Base-by-base conservation (phyloP, 2,797 vertebrate genomes). In the Anguilla anguilla region DNA sequence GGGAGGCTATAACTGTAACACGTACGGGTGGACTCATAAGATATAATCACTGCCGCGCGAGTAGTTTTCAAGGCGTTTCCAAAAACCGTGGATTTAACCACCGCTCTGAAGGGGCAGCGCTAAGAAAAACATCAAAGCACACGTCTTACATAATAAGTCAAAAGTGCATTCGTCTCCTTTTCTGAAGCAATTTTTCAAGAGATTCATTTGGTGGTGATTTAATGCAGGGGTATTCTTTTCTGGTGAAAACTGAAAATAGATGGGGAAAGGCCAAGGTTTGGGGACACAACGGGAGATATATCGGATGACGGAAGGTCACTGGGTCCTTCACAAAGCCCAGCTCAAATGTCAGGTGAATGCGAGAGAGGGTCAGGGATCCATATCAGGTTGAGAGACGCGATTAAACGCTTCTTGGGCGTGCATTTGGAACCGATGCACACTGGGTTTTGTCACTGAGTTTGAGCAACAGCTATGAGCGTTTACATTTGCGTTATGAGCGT, bases 281-380 rank as follows among this genome's bases (percentile, higher is more conserved):
- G n/a, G 67, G 10, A 72, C 67, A 72, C 67, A 72, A 72, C n/a
- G 10, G 67, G 28, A 9, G 2, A 72, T 5, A 31, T 15, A 43
- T 9, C 53, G 61, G 83, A 77, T 49, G n/a, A 81, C 35, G 13
- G 49, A 51, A 39, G 72, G 35, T 19, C 13, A 28, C 81, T 59
- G 43, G 74, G 74, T 53, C 72, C 67, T 11, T 19, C 84, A 81
- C 4, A n/a, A 51, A 61, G 57, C 79, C 72, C 57, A 64, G 67
- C 74, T 85, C 83, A 85, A 39, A 85, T 79, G 61, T 85, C 69
- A 85, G 51, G 31, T 49, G 83, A 53, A 51, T 72, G 83, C 82
- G 11, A 64, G 53, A 39, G 43, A 61, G 79, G 49, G 85, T 61
- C 69, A 64, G 55, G 13, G 28, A 39, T 85, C 57, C 43, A 19